A percentile compares a stretch with the other conserved stretches of the same genome.
Conservation (phyloP, 1,140 invertebrate species). For the Hycleus phaleratus region DNA sequence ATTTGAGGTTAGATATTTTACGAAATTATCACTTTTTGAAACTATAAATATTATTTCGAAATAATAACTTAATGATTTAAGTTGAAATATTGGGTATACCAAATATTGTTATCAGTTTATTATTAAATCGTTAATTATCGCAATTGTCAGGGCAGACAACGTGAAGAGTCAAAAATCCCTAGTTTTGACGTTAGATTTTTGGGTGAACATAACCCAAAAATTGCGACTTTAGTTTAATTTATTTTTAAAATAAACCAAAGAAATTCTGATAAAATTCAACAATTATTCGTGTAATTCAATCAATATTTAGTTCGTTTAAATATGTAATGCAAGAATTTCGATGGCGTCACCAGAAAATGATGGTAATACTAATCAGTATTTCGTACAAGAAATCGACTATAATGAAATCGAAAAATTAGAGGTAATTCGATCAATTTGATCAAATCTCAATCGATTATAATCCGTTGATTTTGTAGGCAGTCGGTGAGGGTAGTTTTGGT, state of each 20-base stretch:
- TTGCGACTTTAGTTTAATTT: background rate
- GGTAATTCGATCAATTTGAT: constrained; percentile 30
- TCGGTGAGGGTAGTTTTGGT: constrained; percentile 95
- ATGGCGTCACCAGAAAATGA: constrained; percentile 43
- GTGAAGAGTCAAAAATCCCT: too few relatives aligned
- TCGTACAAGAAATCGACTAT: constrained; percentile 53
- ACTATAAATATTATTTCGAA: too few relatives aligned
- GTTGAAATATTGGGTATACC: too few relatives aligned
- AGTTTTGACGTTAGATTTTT: too few relatives aligned
- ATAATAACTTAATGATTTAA: too few relatives aligned
- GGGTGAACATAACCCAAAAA: background rate
- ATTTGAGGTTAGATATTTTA: too few relatives aligned
- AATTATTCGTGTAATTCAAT: background rate
- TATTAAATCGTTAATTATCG: too few relatives aligned
- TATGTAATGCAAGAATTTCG: constrained; percentile 27
- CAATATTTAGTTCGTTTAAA: background rate
- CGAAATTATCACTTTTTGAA: too few relatives aligned
- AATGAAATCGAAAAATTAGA: constrained; percentile 50
- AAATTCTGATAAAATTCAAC: background rate
- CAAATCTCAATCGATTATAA: background rate
- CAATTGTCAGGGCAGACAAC: too few relatives aligned
- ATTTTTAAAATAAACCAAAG: background rate
- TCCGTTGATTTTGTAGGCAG: constrained; percentile 50
- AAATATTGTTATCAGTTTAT: too few relatives aligned
- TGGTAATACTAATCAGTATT: constrained; percentile 42